A percentile compares a stretch with the other conserved stretches of the same genome.
phyloP scores from a whole-genome alignment of 2,113 vertebrate species.

The Bostrychus sinensis region DNA sequence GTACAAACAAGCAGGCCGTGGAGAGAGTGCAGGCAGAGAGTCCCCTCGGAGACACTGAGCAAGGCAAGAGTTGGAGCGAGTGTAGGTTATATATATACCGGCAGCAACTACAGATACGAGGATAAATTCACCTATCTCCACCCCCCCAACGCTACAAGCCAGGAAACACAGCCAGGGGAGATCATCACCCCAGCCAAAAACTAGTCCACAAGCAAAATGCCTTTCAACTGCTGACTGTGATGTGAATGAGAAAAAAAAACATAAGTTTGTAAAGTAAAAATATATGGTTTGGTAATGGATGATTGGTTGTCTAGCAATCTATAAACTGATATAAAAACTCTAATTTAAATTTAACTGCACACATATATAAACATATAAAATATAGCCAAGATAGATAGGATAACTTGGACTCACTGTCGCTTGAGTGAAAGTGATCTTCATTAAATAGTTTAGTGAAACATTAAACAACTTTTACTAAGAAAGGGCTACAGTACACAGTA shows the following conservation, averaged over 20 bases:
- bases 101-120: slow-evolving; percentile 27
- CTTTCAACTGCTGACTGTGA: not conserved
- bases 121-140: slow-evolving; percentile 32
- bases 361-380: not conserved
- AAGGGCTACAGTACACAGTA: not conserved
- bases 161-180: slow-evolving; percentile 29
- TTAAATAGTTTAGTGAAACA: not conserved
- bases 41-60: slow-evolving; percentile 55
- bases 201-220: slow-evolving; percentile 14
- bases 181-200: slow-evolving; percentile 10
- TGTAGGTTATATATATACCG: slow-evolving; percentile 61
- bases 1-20: slow-evolving; percentile 39
- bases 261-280: not conserved
- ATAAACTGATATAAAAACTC: too few relatives aligned
- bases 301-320: too few relatives aligned
- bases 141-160: slow-evolving; percentile 43
- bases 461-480: not conserved
- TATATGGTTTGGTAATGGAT: not conserved
- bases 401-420: too few relatives aligned
- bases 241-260: not conserved
- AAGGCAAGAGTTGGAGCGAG: slow-evolving; percentile 48
- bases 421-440: not conserved
- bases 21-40: slow-evolving; percentile 63
- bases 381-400: not conserved
- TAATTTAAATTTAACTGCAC: too few relatives aligned